A percentile compares a stretch with the other conserved stretches of the same genome.
Conservation (phyloP, 1,140 invertebrate genomes). For the Brachionus manjavacas region DNA sequence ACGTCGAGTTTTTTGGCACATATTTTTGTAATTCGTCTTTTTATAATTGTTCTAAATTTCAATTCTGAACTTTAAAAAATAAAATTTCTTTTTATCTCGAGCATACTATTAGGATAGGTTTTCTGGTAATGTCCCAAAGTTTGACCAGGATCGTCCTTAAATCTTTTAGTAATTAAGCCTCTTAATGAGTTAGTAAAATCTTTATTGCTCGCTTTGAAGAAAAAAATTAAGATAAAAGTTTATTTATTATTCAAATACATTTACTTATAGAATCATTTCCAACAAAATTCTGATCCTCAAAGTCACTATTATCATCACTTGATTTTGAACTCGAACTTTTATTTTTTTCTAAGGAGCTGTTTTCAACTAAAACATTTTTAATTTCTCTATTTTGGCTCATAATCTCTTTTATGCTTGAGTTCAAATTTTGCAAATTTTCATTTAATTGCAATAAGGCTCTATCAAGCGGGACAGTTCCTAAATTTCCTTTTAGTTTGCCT, state of each 20-base stretch:
- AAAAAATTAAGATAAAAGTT: not conserved
- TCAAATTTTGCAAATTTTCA: not conserved
- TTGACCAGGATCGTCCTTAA: too few species aligned
- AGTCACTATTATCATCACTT: too few species aligned
- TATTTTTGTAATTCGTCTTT: not conserved
- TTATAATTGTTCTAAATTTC: not conserved
- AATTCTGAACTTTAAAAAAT: not conserved
- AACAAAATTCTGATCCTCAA: not conserved
- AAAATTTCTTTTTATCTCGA: not conserved
- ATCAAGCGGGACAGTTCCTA: too few species aligned
- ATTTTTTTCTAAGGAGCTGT: too few species aligned
- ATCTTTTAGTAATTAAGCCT: too few species aligned
- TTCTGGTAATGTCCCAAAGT: not conserved
- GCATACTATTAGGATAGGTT: not conserved
- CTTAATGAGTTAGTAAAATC: too few species aligned
- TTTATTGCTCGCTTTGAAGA: not conserved
- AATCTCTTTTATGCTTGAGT: not conserved
- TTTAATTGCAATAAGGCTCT: not conserved
- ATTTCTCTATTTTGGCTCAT: not conserved
- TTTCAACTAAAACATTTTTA: too few species aligned
- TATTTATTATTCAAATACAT: not conserved
- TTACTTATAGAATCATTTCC: not conserved
- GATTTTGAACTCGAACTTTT: too few species aligned
- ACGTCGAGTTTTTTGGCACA: not conserved
- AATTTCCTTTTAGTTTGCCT: too few species aligned